Evolutionary conservation across 1,140 invertebrate species (phyloP), one percentile per base, ranked within the genome.

Genomic region (Liolophura sinensis): DNA sequence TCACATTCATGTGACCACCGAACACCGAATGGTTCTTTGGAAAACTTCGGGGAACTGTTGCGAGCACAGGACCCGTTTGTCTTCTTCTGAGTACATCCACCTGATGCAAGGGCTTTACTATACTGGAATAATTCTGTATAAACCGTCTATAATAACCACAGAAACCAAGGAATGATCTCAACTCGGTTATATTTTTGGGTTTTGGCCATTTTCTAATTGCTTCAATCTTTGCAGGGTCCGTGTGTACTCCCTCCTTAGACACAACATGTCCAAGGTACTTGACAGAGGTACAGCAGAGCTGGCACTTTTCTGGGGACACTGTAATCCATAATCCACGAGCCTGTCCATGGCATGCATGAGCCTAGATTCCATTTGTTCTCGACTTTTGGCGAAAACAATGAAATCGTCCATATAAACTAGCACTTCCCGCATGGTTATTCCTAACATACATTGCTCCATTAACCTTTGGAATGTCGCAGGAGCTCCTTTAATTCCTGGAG

Each of bases 381-480:
- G 68, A n/a, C 67, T 60, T 56, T 54, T 66, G 48, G 67, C 66
- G 51, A 71, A 73, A 14, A 76, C 62, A 15, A 75, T 57, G 24
- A 82, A 71, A 62, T 81, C 77, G 64, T 80, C 75, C n/a, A 81
- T 51, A 68, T 74, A 79, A 31, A 72, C 65, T 15, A 62, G 24
- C 25, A 64, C n/a, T 11, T 68, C 60, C 27, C 71, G 57, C 46
- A 66, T 60, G n/a, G 62, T 65, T 22, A 70, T 54, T 16, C 62
- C 79, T 24, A 67, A 62, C 0, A 87, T 71, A 16, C 87, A 75
- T n/a, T 78, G 47, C 69, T 87, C 78, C 59, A 89, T 87, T 16
- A 85, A 81, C 16, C 87, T 62, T 73, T 88, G 84, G 69, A 88
- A 89, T 20, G 82, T 77, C 18, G 79, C 71, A n/a, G 81, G 78